These are phyloP conservation scores for Sigmodon hispidus DNA, from an alignment of 2,113 vertebrate species.

Conservation along the genomic window DNA sequence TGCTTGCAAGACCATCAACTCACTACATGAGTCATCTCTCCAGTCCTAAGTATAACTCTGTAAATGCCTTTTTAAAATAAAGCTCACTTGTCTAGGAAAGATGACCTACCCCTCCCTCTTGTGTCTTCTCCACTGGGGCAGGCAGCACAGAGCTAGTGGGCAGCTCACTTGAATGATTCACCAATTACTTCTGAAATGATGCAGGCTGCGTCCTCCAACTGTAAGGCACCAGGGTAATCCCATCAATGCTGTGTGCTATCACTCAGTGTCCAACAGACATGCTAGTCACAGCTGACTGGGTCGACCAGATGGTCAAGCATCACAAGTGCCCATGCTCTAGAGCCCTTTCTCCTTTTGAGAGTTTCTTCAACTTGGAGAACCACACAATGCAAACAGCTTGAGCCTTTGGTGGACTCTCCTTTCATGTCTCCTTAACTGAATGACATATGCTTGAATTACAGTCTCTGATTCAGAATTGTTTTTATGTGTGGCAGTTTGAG, in stretches of 20 bases:
- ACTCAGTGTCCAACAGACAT: not conserved
- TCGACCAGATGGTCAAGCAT: conserved; percentile 37
- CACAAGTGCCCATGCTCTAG: not conserved
- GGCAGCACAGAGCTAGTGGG: not conserved
- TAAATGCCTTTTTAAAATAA: not conserved
- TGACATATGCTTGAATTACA: not conserved
- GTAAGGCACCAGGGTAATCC: not conserved
- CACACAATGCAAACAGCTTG: accelerated
- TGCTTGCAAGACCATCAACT: not conserved
- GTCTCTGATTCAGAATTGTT: not conserved
- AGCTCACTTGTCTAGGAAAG: conserved; percentile 2
- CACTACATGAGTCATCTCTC: not conserved
- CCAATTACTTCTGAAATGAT: conserved; percentile 35
- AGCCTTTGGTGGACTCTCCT: not conserved
- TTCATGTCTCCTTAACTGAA: not conserved
- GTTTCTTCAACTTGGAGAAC: not conserved
- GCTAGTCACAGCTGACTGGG: not conserved
- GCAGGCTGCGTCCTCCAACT: not conserved
- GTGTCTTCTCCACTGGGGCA: not conserved
- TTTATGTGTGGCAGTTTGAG: not conserved
- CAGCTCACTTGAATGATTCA: not conserved
- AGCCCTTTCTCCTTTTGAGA: not conserved
- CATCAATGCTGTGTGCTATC: not conserved
- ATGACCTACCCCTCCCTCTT: not conserved
- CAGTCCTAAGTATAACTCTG: not conserved